Evolutionary conservation across 2,113 vertebrate genomes (phyloP).

Genomic region (Suncus etruscus): DNA sequence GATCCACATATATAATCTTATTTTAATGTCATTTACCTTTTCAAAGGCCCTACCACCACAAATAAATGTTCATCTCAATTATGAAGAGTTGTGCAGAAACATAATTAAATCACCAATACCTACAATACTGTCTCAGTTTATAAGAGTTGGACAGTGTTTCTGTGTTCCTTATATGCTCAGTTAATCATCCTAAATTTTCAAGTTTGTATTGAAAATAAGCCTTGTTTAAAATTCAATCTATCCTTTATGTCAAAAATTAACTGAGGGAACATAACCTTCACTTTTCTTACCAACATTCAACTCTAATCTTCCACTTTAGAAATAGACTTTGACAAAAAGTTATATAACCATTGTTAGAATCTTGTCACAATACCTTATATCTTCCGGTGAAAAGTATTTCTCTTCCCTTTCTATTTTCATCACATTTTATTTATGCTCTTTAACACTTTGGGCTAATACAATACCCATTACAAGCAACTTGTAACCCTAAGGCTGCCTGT

Average conservation of each 20-base stretch:
- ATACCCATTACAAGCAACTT: background rate
- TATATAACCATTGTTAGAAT: slow-evolving; percentile 45
- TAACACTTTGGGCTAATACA: background rate
- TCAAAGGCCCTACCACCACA: background rate
- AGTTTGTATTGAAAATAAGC: slow-evolving; percentile 18
- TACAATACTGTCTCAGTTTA: background rate
- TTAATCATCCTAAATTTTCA: background rate
- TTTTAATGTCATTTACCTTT: background rate
- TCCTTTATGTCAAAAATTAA: background rate
- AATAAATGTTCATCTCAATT: background rate
- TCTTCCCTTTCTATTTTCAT: slow-evolving; percentile 45
- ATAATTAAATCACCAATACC: background rate
- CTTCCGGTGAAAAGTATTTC: slow-evolving; percentile 23
- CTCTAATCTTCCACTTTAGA: slow-evolving; percentile 53
- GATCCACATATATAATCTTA: background rate
- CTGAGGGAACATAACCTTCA: background rate
- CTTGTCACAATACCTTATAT: slow-evolving; percentile 40
- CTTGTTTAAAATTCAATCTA: background rate
- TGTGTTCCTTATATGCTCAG: background rate
- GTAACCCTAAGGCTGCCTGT: background rate
- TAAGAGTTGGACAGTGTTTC: background rate
- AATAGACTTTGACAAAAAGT: slow-evolving; percentile 57
- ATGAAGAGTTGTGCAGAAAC: background rate
- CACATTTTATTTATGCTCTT: slow-evolving; percentile 55
- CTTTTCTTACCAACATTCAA: slow-evolving; percentile 33